These are phyloP conservation scores for Rhagoletis pomonella DNA, from an alignment of 1,140 invertebrate species.

Conservation along the genomic window DNA sequence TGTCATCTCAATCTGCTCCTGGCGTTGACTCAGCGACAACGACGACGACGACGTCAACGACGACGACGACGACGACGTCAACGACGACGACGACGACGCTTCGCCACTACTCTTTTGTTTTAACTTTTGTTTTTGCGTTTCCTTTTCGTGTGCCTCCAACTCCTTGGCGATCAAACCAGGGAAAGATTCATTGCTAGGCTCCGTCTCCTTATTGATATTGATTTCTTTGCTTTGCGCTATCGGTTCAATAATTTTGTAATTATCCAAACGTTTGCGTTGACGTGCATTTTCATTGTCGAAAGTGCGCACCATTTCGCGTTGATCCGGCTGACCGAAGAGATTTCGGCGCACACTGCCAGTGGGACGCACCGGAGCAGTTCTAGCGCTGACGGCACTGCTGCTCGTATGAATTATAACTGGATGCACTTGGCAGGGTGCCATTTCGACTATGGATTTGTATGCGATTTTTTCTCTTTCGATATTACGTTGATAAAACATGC, in stretches of 20 bases:
- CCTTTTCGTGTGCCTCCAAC: constrained; percentile 8
- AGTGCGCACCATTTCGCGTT: constrained; percentile 20
- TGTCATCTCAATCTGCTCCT: constrained; percentile 13
- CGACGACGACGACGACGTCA: neutral
- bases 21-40: neutral
- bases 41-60: too few species aligned
- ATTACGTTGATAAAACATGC: constrained; percentile 19
- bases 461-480: neutral
- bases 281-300: constrained; percentile 33
- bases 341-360: constrained; percentile 16
- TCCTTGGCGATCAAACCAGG: neutral
- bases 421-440: constrained; percentile 43
- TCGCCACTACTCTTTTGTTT: neutral
- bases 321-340: constrained; percentile 35
- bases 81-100: neutral
- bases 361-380: neutral
- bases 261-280: constrained; percentile 21
- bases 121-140: neutral
- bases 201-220: neutral
- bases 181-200: neutral
- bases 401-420: neutral
- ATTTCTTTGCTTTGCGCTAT: neutral
- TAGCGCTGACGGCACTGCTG: neutral
- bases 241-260: constrained; percentile 22
- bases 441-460: neutral